Percentiles rank a stretch among this genome's conserved stretches.
phyloP scores from a whole-genome alignment of 2,113 vertebrate genomes.

The Cheilinus undulatus region DNA sequence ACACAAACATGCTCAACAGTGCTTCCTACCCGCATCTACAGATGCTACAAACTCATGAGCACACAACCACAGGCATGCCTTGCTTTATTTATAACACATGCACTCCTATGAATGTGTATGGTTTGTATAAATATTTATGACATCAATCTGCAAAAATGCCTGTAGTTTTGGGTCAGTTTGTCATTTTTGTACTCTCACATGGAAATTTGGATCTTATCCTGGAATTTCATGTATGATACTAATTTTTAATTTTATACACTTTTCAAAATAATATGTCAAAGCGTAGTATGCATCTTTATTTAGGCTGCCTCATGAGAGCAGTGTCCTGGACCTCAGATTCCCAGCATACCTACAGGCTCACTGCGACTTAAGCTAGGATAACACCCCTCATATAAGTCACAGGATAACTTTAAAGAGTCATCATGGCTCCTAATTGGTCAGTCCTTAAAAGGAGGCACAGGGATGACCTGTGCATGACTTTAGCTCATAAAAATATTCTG shows the following conservation, averaged over 20 bases:
- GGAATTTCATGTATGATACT: not conserved
- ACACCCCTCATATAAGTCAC: conserved; percentile 5
- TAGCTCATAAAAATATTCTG: too few species aligned
- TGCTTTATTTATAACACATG: conserved; percentile 8
- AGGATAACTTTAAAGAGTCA: conserved; percentile 31
- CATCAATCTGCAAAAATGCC: not conserved
- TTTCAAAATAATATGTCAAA: not conserved
- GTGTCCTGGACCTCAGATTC: conserved; percentile 23
- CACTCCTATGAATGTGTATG: not conserved
- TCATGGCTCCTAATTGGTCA: conserved; percentile 45
- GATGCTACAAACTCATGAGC: too few species aligned
- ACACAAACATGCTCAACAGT: conserved; percentile 9
- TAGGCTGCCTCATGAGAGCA: not conserved
- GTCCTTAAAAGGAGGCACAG: conserved; percentile 9
- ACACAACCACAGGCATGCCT: conserved; percentile 5
- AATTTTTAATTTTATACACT: not conserved
- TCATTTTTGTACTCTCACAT: not conserved
- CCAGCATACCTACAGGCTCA: conserved; percentile 25
- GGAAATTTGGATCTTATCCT: not conserved
- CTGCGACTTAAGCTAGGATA: conserved; percentile 16
- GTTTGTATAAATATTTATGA: conserved; percentile 4
- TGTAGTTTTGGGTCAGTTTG: not conserved
- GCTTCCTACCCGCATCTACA: conserved; percentile 6
- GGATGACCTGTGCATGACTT: conserved; percentile 32
- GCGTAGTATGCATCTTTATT: not conserved